These are phyloP conservation scores for Stigmatopora argus DNA, from an alignment of 2,113 vertebrate species.

Conservation along the genomic window DNA sequence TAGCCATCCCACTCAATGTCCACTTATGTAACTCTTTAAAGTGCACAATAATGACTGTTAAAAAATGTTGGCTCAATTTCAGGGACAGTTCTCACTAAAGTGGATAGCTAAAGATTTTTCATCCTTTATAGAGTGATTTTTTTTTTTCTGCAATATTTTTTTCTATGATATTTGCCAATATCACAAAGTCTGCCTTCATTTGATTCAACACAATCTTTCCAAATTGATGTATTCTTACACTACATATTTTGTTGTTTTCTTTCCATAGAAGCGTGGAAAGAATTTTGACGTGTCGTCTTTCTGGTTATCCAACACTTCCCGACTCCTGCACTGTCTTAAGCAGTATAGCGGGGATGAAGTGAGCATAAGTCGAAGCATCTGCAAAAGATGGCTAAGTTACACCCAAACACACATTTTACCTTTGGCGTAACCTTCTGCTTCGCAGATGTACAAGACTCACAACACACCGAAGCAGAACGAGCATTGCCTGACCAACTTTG, in stretches of 20 bases:
- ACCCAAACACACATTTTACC: neutral
- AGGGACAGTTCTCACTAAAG: neutral
- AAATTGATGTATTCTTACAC: too few species aligned
- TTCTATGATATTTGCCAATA: too few species aligned
- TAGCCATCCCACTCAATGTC: neutral
- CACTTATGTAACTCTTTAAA: neutral
- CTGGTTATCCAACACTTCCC: constrained; percentile 93
- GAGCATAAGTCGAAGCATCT: constrained; percentile 7
- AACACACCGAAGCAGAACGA: constrained; percentile 90
- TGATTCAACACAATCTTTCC: too few species aligned
- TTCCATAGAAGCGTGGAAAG: constrained; percentile 79
- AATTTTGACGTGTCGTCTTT: constrained; percentile 92
- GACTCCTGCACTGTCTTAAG: constrained; percentile 88
- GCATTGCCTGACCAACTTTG: constrained; percentile 92
- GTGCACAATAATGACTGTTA: too few species aligned
- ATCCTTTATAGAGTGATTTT: too few species aligned
- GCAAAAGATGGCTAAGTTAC: neutral
- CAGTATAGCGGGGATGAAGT: constrained; percentile 97
- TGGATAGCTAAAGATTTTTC: too few species aligned
- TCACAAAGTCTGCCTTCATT: too few species aligned
- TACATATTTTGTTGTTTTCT: constrained; percentile 11
- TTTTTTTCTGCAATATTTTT: too few species aligned
- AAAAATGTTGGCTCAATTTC: neutral
- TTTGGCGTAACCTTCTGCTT: neutral
- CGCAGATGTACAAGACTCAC: constrained; percentile 75